phyloP scores from a whole-genome alignment of 1,140 invertebrate genomes.

The Meloidogyne hapla region DNA sequence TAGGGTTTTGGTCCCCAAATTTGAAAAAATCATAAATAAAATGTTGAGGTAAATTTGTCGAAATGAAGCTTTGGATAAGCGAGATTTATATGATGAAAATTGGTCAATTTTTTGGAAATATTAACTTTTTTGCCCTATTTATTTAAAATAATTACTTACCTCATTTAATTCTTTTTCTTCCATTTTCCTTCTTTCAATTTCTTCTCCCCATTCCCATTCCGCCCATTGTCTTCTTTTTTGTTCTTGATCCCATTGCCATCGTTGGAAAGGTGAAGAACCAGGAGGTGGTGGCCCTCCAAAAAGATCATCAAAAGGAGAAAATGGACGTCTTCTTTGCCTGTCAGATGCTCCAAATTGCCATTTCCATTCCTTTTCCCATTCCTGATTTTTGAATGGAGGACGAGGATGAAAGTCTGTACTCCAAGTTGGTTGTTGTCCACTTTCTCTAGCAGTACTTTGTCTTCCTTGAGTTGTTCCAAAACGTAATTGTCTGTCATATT shows the following conservation, averaged over 20 bases:
- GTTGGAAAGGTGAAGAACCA: neutral
- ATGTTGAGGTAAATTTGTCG: too few relatives aligned
- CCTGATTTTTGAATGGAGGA: neutral
- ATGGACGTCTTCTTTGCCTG: neutral
- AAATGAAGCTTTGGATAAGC: too few relatives aligned
- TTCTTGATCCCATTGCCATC: neutral
- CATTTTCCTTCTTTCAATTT: neutral
- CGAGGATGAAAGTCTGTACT: neutral
- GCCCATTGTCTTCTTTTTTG: neutral
- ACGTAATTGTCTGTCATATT: neutral
- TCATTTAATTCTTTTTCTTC: neutral
- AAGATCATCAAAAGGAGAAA: neutral
- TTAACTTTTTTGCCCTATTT: too few relatives aligned
- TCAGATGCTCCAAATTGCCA: neutral
- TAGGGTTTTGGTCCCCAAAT: too few relatives aligned
- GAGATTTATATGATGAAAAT: too few relatives aligned
- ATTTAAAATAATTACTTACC: neutral
- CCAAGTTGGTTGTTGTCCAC: neutral
- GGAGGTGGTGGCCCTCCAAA: neutral
- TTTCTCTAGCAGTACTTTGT: neutral
- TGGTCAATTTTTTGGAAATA: too few relatives aligned
- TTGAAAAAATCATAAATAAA: too few relatives aligned
- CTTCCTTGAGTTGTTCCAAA: neutral
- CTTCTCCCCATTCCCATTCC: neutral
- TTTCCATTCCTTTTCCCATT: conserved; percentile 1